These are phyloP conservation scores for Pangasianodon hypophthalmus DNA, from an alignment of 2,113 vertebrate species.

Conservation along the genomic window DNA sequence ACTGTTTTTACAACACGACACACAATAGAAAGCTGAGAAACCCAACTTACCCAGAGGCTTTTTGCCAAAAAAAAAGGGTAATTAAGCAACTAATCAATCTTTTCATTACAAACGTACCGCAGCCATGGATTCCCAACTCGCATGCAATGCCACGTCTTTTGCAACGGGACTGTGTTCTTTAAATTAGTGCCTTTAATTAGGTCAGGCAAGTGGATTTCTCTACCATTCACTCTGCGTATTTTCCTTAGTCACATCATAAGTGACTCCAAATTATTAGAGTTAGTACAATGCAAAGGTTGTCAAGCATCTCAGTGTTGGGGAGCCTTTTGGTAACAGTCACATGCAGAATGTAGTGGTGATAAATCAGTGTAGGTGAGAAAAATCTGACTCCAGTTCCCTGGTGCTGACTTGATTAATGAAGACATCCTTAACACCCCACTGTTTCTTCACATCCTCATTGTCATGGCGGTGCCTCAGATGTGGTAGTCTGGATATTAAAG, in stretches of 20 bases:
- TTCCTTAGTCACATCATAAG: neutral
- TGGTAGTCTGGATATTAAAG: constrained; percentile 26
- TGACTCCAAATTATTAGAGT: neutral
- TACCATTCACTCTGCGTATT: neutral
- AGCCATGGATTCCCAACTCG: constrained; percentile 12
- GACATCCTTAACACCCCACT: neutral
- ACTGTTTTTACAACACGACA: neutral
- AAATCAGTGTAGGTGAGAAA: neutral
- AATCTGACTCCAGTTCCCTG: neutral
- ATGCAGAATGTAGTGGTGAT: neutral
- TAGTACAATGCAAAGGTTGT: neutral
- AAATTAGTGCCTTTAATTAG: neutral
- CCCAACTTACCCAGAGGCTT: neutral
- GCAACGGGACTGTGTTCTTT: neutral
- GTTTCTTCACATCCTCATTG: constrained; percentile 17
- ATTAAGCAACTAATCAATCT: constrained; percentile 22
- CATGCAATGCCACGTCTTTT: constrained; percentile 4
- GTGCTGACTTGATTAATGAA: constrained; percentile 4
- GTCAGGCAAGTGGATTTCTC: constrained; percentile 27
- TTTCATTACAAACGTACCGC: neutral
- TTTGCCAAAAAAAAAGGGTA: neutral
- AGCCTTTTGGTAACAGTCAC: neutral
- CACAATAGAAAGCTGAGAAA: neutral
- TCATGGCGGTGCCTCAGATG: constrained; percentile 6
- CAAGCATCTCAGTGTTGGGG: neutral